These are phyloP conservation scores for Platichthys flesus DNA, from an alignment of 2,113 vertebrate species.

Conservation along the genomic window DNA sequence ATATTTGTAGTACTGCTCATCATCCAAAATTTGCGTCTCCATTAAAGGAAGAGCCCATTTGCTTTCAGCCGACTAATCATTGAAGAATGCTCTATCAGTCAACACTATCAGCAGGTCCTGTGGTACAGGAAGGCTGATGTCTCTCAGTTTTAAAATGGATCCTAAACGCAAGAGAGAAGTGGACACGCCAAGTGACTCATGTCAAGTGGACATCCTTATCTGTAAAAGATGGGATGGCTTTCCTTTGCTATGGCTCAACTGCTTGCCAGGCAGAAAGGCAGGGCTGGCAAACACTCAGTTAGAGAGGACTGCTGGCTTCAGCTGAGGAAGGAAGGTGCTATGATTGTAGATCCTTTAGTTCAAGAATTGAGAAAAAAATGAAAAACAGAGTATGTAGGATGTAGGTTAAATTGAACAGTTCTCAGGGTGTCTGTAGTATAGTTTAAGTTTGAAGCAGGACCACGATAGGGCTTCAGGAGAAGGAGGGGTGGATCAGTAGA, in stretches of 20 bases:
- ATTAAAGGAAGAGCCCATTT: constrained; percentile 70
- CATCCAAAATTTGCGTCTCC: constrained; percentile 53
- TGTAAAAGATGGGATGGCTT: constrained; percentile 68
- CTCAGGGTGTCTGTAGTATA: neutral
- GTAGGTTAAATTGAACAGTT: neutral
- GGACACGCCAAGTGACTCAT: constrained; percentile 67
- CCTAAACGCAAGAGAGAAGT: constrained; percentile 68
- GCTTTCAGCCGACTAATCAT: constrained; percentile 63
- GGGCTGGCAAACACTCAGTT: neutral
- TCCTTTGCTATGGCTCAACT: constrained; percentile 39
- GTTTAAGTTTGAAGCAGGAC: neutral
- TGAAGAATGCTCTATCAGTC: constrained; percentile 72
- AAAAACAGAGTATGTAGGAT: neutral
- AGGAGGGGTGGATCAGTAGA: constrained; percentile 56
- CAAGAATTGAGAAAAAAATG: neutral
- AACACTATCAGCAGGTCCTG: constrained; percentile 75
- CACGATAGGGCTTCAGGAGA: constrained; percentile 2
- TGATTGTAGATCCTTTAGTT: neutral
- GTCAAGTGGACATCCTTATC: constrained; percentile 82
- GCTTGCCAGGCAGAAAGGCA: constrained; percentile 30
- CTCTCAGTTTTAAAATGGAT: constrained; percentile 76
- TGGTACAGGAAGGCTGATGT: constrained; percentile 61
- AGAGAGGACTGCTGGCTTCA: neutral
- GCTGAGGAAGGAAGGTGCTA: neutral
- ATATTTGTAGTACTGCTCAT: neutral